Base-by-base conservation (phyloP, 2,888 invertebrate genomes). In the Athalia cordata region DNA sequence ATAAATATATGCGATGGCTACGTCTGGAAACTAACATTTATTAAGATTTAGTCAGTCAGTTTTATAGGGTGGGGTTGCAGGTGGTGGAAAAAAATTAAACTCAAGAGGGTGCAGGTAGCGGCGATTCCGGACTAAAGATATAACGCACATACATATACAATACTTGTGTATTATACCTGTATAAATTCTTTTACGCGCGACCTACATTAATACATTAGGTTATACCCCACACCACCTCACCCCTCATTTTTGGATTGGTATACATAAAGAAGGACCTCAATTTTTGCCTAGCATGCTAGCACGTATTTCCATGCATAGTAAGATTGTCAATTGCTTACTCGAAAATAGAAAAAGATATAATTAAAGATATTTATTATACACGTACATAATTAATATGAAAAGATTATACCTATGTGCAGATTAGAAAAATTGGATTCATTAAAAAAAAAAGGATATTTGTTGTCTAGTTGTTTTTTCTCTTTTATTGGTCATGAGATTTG, bases 141-240 rank as follows among this genome's bases (percentile, higher is more conserved):
- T 52, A 52, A 62, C 29, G 29, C 9, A 65, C 47, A 47, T 47
- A 47, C 11, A 15, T n/a, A 52, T 11, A 15, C 55, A 29, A 13
- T 3, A 52, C 52, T 52, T 3, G 43, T n/a, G 50, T 9, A 29
- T 29, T 9, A 29, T 29, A 68, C n/a, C 52, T 3, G 43, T 45
- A 47, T 62, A 3, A 43, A 43, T 11, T 43, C 11, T 50, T 47
- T 72, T 57, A 59, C 47, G 7, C 59, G 59, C 72, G 72, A 72
- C 72, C 72, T 72, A 72, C 59, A 70, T 64, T n/a, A 7, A 52
- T 52, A 11, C 29, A 29, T 29, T 29, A 29, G 29, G 0, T 29
- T 52, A 52, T 52, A 52, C 11, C 11, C 7, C 11, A 52, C 11
- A 52, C 45, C 47, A 59, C 72, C 59, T 59, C 45, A 45, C 13